Evolutionary conservation across 2,888 invertebrate species (phyloP).

Genomic region (Philereme vetulata): DNA sequence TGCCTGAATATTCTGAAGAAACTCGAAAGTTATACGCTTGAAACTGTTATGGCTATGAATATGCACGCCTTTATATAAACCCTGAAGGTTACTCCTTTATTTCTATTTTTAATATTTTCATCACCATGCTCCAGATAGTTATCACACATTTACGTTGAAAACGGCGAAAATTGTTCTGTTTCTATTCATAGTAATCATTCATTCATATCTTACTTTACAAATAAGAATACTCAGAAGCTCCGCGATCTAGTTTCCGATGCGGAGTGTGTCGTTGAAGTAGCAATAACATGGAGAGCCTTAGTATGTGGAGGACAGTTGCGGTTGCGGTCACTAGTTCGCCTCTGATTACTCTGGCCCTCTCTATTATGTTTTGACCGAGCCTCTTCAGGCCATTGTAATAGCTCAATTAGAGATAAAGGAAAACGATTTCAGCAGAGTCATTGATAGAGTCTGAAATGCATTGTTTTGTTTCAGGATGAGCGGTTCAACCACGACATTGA

Average conservation of each 20-base stretch:
- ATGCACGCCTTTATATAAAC: too few species aligned
- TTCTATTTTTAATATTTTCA: too few species aligned
- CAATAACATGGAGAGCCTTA: constrained; percentile 26
- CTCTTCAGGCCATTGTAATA: constrained; percentile 38
- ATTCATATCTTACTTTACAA: neutral
- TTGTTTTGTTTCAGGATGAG: constrained; percentile 67
- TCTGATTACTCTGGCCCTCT: constrained; percentile 57
- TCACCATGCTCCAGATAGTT: too few species aligned
- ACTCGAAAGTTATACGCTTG: constrained; percentile 2
- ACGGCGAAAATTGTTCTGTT: too few species aligned
- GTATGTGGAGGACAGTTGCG: constrained; percentile 43
- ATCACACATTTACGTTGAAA: too few species aligned
- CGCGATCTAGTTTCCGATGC: constrained; percentile 15
- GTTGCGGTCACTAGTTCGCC: constrained; percentile 53
- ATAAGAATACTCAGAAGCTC: constrained; percentile 7
- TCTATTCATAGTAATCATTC: too few species aligned
- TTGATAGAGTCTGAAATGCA: neutral
- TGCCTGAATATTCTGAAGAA: constrained; percentile 23
- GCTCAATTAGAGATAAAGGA: constrained; percentile 39
- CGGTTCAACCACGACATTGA: constrained; percentile 98
- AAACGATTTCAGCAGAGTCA: neutral
- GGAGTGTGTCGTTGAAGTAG: constrained; percentile 41
- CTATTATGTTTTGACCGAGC: constrained; percentile 44
- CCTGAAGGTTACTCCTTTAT: too few species aligned
- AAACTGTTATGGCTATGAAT: neutral